These are phyloP conservation scores for Anabas testudineus DNA, from an alignment of 2,797 vertebrate genomes.

Conservation along the genomic window DNA sequence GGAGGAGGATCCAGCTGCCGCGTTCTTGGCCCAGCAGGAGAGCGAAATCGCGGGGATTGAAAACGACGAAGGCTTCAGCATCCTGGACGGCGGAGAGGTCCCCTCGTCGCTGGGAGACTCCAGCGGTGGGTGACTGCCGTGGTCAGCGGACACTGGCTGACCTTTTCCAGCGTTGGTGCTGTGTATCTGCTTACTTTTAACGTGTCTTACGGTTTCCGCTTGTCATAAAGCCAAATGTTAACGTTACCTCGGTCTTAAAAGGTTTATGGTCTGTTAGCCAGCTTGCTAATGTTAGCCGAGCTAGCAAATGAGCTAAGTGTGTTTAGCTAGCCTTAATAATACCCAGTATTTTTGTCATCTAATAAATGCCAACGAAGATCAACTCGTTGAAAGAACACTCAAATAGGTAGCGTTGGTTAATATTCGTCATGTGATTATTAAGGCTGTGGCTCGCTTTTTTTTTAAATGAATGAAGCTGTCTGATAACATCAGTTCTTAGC, in stretches of 20 bases:
- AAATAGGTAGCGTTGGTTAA: fast-evolving
- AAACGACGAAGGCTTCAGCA: constrained; percentile 94
- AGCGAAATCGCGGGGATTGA: constrained; percentile 96
- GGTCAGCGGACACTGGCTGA: not conserved
- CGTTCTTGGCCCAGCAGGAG: constrained; percentile 95
- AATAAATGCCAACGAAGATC: no score
- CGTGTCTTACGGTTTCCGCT: no score
- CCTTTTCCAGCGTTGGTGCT: not conserved
- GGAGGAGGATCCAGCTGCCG: constrained; percentile 93
- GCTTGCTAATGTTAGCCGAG: constrained; percentile 52
- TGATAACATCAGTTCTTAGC: constrained; percentile 1
- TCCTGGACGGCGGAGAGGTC: constrained; percentile 92
- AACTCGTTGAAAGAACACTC: fast-evolving
- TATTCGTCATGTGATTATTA: no score
- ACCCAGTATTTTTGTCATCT: not conserved
- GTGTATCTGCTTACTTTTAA: no score
- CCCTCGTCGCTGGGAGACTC: constrained; percentile 82
- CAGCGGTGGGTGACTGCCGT: constrained; percentile 57
- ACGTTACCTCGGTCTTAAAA: not conserved
- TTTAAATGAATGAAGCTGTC: constrained; percentile 4
- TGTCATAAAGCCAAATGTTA: not conserved
- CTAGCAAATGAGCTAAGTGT: constrained; percentile 40
- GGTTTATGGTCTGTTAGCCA: not conserved
- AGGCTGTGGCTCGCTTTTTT: not conserved
- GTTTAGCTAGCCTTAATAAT: constrained; percentile 2